These are phyloP conservation scores for Rhodeus uyekii DNA, from an alignment of 2,797 vertebrate species.

Conservation along the genomic window DNA sequence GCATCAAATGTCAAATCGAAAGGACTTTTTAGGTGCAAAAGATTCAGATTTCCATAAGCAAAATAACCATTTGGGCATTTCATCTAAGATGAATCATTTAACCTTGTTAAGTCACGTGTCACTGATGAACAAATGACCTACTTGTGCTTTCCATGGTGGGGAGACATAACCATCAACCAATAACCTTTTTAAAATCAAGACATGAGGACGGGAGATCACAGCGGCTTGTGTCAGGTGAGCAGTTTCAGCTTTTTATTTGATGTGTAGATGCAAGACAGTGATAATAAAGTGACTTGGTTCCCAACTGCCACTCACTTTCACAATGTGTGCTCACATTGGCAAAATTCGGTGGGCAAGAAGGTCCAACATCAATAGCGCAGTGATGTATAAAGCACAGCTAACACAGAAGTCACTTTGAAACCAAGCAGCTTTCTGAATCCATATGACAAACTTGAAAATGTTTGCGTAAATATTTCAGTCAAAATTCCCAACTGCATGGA, in stretches of 20 bases:
- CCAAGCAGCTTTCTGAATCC: not conserved
- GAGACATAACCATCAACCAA: constrained; percentile 2
- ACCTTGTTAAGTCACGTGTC: constrained; percentile 8
- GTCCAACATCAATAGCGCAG: not conserved
- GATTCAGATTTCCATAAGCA: not conserved
- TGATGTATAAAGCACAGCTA: not conserved
- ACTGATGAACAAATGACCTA: constrained; percentile 22
- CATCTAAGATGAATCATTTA: not conserved
- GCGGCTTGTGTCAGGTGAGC: not conserved
- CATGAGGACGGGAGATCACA: not conserved
- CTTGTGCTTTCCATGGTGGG: constrained; percentile 2
- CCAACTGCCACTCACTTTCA: not conserved
- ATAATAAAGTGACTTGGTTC: not conserved
- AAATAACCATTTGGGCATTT: not conserved
- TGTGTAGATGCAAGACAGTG: not conserved
- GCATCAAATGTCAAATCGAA: not conserved
- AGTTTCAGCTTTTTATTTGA: not conserved
- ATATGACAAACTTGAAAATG: not conserved
- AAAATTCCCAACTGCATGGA: not conserved
- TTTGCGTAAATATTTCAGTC: not conserved
- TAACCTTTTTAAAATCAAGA: not conserved
- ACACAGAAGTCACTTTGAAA: not conserved
- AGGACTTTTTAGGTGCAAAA: not conserved
- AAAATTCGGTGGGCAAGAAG: not conserved
- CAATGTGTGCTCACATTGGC: not conserved